Conservation (phyloP, 2,113 vertebrate genomes). For the Coptodon bakossiorum region DNA sequence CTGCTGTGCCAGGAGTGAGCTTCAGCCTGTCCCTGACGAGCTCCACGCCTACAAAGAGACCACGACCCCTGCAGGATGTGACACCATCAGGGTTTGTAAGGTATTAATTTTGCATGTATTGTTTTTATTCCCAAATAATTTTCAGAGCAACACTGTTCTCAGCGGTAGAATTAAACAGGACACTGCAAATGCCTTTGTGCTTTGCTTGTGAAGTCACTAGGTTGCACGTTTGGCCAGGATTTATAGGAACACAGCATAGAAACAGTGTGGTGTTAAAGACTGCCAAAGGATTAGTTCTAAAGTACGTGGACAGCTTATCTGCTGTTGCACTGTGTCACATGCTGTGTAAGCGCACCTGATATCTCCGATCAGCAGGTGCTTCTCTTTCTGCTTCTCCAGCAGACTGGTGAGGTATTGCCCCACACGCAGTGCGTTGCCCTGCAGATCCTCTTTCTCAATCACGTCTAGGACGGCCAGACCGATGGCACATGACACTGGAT, state of each 20-base stretch:
- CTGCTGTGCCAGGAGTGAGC: conserved; percentile 87
- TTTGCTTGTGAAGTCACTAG: not conserved
- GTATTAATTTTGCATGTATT: not conserved
- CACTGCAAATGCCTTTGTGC: not conserved
- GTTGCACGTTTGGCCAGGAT: not conserved
- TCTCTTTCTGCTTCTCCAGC: conserved; percentile 80
- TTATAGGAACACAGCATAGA: not conserved
- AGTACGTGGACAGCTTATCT: not conserved
- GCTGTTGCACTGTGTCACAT: not conserved
- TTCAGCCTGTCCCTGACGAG: conserved; percentile 81
- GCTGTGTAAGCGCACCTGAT: conserved; percentile 70
- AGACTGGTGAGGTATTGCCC: conserved; percentile 78
- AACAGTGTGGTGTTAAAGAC: not conserved
- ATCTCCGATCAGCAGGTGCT: conserved; percentile 87
- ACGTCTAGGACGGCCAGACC: conserved; percentile 87
- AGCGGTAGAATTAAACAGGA: not conserved
- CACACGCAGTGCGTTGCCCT: conserved; percentile 80
- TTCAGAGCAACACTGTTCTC: not conserved
- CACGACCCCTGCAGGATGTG: conserved; percentile 76
- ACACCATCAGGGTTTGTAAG: not conserved
- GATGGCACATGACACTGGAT: conserved; percentile 93
- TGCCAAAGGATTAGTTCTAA: not conserved
- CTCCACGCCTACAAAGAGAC: conserved; percentile 90
- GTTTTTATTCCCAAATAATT: not conserved
- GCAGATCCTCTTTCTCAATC: conserved; percentile 88